A percentile compares a stretch with the other conserved stretches of the same genome.
phyloP scores from a whole-genome alignment of 2,113 vertebrate genomes.

The Silurus meridionalis region DNA sequence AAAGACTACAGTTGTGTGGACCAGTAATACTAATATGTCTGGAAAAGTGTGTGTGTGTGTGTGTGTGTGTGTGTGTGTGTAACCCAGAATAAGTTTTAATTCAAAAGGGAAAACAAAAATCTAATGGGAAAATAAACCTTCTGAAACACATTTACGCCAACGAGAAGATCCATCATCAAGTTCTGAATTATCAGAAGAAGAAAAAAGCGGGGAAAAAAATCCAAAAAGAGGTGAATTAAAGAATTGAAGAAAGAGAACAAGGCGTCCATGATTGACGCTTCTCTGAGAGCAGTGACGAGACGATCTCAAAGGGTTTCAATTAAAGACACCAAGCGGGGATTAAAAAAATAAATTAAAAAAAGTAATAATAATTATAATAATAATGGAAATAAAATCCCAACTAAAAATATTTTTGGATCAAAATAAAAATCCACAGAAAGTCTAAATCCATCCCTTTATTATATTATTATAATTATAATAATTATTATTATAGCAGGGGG shows the following conservation, averaged over 20 bases:
- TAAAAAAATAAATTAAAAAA: neutral
- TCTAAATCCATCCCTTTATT: neutral
- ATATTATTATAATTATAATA: too few species aligned
- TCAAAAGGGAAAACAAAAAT: neutral
- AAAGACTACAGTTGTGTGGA: constrained; percentile 73
- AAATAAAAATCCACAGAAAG: constrained; percentile 23
- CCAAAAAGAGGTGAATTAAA: too few species aligned
- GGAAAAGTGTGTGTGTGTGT: neutral
- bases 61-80: neutral
- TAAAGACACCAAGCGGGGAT: neutral
- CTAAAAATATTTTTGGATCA: constrained; percentile 13
- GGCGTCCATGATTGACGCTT: constrained; percentile 23
- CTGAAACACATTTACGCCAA: constrained; percentile 47
- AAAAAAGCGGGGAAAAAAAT: neutral
- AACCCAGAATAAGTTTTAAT: constrained; percentile 17
- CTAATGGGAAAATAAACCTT: constrained; percentile 39
- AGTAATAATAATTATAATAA: neutral
- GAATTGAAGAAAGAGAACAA: neutral
- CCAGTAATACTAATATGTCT: constrained; percentile 57
- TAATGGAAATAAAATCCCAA: neutral
- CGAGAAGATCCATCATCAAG: constrained; percentile 46
- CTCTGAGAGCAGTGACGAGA: neutral
- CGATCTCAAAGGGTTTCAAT: constrained; percentile 1
- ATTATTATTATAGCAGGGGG: neutral
- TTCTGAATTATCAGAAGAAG: neutral